phyloP scores from a whole-genome alignment of 2,113 vertebrate species.

The Bubo scandiacus region DNA sequence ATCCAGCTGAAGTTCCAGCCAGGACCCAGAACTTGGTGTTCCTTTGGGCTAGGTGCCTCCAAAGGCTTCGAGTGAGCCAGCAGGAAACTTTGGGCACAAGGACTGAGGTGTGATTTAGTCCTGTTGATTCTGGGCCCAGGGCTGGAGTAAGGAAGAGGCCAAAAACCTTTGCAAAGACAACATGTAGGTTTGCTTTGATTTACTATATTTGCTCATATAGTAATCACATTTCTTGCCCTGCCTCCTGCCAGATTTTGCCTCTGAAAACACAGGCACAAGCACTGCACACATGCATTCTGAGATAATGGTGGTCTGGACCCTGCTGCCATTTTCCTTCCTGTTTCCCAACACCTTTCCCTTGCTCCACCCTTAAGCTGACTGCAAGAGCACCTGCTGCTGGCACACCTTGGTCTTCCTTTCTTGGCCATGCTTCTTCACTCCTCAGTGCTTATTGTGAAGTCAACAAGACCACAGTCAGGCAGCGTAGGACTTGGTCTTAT shows the following conservation, averaged over 20 bases:
- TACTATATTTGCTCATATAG: neutral
- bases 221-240: neutral
- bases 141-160: neutral
- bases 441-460: neutral
- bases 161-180: neutral
- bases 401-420: neutral
- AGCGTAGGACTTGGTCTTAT: neutral
- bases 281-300: neutral
- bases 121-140: neutral
- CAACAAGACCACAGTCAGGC: neutral
- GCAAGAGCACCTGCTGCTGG: neutral
- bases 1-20: neutral
- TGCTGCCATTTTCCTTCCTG: neutral
- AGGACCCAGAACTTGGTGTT: neutral
- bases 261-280: neutral
- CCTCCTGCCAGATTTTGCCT: neutral
- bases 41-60: neutral
- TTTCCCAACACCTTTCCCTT: neutral
- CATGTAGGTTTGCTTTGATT: neutral
- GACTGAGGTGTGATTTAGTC: neutral
- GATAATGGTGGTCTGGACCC: neutral
- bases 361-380: neutral
- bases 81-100: neutral
- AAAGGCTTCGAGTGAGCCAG: neutral
- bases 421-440: neutral